Conservation (phyloP, 2,113 vertebrate genomes). For the Chlorodrepanis virens region DNA sequence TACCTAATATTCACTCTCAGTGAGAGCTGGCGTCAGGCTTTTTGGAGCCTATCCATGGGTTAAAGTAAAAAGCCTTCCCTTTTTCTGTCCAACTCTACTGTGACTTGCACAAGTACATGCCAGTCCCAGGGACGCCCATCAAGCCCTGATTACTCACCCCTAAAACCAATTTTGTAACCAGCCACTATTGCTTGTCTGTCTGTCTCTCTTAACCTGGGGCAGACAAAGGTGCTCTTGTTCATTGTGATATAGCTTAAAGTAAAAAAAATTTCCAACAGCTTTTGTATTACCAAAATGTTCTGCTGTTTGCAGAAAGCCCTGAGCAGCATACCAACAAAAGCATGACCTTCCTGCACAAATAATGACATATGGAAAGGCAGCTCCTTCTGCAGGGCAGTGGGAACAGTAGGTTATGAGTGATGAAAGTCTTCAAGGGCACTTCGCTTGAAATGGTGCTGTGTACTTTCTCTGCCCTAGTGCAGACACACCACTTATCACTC, state of each 20-base stretch:
- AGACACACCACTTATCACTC: constrained; percentile 45
- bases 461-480: constrained; percentile 4
- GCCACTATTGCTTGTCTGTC: background rate
- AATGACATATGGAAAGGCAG: background rate
- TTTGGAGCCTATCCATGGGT: background rate
- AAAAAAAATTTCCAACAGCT: background rate
- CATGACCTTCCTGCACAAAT: constrained; percentile 21
- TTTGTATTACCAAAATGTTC: background rate
- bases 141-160: background rate
- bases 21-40: background rate
- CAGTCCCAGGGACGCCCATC: background rate
- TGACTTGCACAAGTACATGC: background rate
- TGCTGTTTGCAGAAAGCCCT: constrained; percentile 10
- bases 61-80: background rate
- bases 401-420: constrained; percentile 38
- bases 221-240: background rate
- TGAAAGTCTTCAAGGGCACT: constrained; percentile 48
- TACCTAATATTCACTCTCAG: background rate
- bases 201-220: background rate
- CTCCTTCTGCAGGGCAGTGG: background rate
- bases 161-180: background rate
- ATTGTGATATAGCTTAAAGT: background rate
- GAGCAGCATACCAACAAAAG: constrained; percentile 7
- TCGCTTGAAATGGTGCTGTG: background rate
- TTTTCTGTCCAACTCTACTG: background rate